Evolutionary conservation across 1,140 invertebrate species (phyloP).

Genomic region (Drosophila azteca): DNA sequence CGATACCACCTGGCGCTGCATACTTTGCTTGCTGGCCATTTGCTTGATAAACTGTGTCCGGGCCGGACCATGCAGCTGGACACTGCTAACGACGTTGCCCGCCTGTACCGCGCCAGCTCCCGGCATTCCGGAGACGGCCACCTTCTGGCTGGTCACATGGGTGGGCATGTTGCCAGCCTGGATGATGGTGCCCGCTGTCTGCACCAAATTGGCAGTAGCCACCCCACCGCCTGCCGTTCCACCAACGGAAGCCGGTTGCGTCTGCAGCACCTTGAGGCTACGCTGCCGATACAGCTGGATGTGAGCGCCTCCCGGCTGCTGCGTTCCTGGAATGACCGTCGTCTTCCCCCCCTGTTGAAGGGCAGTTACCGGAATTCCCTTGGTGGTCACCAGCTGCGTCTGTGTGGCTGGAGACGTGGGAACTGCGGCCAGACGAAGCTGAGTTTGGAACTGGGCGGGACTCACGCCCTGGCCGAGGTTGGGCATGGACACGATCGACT

Average conservation of each 20-base stretch:
- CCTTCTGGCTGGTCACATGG: constrained; percentile 79
- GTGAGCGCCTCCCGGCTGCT: constrained; percentile 82
- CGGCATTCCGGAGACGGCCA: constrained; percentile 77
- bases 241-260: constrained; percentile 28
- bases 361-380: constrained; percentile 83
- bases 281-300: constrained; percentile 85
- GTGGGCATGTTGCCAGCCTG: constrained; percentile 70
- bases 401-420: constrained; percentile 78
- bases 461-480: constrained; percentile 77
- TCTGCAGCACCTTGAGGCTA: constrained; percentile 83
- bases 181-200: constrained; percentile 68
- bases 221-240: constrained; percentile 25
- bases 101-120: constrained; percentile 54
- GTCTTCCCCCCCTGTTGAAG: constrained; percentile 83
- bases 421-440: constrained; percentile 84
- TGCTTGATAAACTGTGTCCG: constrained; percentile 83
- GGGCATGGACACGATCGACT: constrained; percentile 84
- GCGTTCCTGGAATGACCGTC: constrained; percentile 84
- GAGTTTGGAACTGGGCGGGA: constrained; percentile 84
- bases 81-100: constrained; percentile 72
- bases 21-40: constrained; percentile 83
- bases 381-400: constrained; percentile 82
- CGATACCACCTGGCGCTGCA: constrained; percentile 86
- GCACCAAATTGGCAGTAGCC: constrained; percentile 41
- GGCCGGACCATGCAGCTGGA: constrained; percentile 70